These are phyloP conservation scores for Sceloporus undulatus DNA, from an alignment of 2,113 vertebrate species.

Conservation along the genomic window DNA sequence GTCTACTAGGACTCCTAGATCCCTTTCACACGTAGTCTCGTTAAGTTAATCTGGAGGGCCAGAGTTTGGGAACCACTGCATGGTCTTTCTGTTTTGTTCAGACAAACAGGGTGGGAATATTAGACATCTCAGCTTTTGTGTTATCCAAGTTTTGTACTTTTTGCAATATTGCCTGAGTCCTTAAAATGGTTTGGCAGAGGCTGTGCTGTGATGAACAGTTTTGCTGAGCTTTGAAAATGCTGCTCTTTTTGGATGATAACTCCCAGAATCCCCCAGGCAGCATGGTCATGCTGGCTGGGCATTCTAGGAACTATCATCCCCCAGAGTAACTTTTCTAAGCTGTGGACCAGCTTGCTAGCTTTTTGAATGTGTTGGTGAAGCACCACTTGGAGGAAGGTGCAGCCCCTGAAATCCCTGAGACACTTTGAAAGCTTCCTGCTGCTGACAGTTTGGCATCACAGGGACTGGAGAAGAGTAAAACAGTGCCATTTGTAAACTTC, in stretches of 20 bases:
- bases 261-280: too few relatives aligned
- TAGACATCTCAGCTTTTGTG: neutral
- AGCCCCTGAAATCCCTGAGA: neutral
- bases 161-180: neutral
- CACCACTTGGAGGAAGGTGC: neutral
- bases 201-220: too few relatives aligned
- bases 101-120: neutral
- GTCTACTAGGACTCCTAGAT: too few relatives aligned
- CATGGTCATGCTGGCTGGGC: too few relatives aligned
- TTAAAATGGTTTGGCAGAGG: neutral
- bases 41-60: too few relatives aligned
- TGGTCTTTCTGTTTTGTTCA: too few relatives aligned
- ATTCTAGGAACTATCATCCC: too few relatives aligned
- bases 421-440: neutral
- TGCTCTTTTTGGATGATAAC: too few relatives aligned
- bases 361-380: slow-evolving; percentile 9
- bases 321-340: too few relatives aligned
- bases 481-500: neutral
- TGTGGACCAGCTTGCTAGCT: neutral
- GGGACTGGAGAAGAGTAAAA: neutral
- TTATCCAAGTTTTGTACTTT: neutral
- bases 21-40: too few relatives aligned
- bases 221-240: neutral
- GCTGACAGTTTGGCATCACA: neutral
- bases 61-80: too few relatives aligned